A percentile compares a stretch with the other conserved stretches of the same genome.
Evolutionary conservation across 1,140 invertebrate genomes (phyloP).

Genomic region (Anastrepha ludens): DNA sequence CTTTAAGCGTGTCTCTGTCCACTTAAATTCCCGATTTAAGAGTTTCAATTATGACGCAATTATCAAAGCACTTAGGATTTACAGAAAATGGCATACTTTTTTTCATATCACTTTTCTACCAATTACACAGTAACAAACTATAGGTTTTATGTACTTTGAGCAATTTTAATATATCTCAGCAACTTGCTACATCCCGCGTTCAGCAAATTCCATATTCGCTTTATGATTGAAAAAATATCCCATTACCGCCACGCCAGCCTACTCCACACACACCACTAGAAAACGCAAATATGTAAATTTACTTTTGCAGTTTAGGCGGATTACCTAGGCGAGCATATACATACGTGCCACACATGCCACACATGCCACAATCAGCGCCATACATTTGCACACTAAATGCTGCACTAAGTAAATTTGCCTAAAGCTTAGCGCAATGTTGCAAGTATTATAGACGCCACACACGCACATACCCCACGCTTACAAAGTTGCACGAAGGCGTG

Average conservation of each 20-base stretch:
- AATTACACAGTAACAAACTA: background rate
- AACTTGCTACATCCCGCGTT: background rate
- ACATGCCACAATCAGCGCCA: background rate
- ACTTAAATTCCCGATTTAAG: background rate
- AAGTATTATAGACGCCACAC: background rate
- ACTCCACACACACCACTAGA: background rate
- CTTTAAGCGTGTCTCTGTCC: background rate
- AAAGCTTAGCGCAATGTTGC: conserved; percentile 18
- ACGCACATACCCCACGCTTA: background rate
- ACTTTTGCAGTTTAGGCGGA: background rate
- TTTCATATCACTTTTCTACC: background rate
- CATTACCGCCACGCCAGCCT: too few species aligned
- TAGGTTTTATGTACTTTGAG: background rate
- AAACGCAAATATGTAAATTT: background rate
- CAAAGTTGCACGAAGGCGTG: background rate
- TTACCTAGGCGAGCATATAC: background rate
- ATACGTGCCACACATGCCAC: too few species aligned
- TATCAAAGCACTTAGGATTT: background rate
- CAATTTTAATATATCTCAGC: background rate
- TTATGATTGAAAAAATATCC: background rate
- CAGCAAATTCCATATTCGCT: background rate
- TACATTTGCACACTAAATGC: background rate
- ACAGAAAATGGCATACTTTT: background rate
- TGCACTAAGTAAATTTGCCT: conserved; percentile 36
- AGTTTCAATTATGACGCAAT: background rate